A percentile compares a stretch with the other conserved stretches of the same genome.
These are phyloP conservation scores for Sylvicola fuscatus DNA, from an alignment of 2,888 invertebrate species.

Conservation along the genomic window DNA sequence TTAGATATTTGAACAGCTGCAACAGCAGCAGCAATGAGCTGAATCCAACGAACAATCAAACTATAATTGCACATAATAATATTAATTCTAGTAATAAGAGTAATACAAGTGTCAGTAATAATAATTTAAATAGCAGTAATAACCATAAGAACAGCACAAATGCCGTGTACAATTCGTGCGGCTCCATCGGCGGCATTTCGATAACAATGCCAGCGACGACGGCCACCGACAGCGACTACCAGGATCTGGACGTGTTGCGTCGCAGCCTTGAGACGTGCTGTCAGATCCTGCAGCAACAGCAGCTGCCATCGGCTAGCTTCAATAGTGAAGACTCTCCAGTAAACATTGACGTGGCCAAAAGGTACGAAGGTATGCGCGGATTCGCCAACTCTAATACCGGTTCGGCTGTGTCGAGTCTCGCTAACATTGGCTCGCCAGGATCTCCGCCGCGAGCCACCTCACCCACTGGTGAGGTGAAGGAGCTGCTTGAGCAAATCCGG, in stretches of 20 bases:
- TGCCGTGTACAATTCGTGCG: slow-evolving; percentile 16
- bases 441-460: slow-evolving; percentile 70
- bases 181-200: slow-evolving; percentile 17
- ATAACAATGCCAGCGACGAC: slow-evolving; percentile 16
- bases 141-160: slow-evolving; percentile 14
- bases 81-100: slow-evolving; percentile 12
- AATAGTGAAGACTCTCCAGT: slow-evolving; percentile 12
- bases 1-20: slow-evolving; percentile 20
- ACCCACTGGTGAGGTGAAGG: slow-evolving; percentile 48
- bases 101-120: not conserved
- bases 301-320: slow-evolving; percentile 11
- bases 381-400: slow-evolving; percentile 30
- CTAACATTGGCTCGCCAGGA: slow-evolving; percentile 41
- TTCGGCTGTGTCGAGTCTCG: slow-evolving; percentile 48
- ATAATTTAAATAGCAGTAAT: slow-evolving; percentile 14
- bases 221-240: slow-evolving; percentile 13
- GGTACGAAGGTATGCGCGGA: slow-evolving; percentile 17
- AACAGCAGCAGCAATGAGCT: slow-evolving; percentile 16
- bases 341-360: slow-evolving; percentile 13
- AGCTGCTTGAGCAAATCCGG: slow-evolving; percentile 50
- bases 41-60: slow-evolving; percentile 1
- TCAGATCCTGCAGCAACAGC: slow-evolving; percentile 17
- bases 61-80: slow-evolving; percentile 11
- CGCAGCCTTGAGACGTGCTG: slow-evolving; percentile 22
- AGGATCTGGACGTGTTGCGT: slow-evolving; percentile 15